Conservation (phyloP, 92 coral and sea anemone species). For the Parazoanthus swiftii region DNA sequence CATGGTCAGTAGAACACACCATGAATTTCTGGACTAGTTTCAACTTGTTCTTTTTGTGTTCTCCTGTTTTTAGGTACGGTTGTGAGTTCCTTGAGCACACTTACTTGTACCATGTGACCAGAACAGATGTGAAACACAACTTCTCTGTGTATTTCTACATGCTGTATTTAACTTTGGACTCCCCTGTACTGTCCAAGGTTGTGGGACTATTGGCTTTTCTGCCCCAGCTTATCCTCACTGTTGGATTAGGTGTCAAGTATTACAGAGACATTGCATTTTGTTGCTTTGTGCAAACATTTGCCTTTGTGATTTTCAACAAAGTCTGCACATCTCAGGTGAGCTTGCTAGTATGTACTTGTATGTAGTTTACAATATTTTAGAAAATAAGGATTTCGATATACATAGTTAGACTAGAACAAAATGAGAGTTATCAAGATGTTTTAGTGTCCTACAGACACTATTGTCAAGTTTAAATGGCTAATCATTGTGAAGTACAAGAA, state of each 20-base stretch:
- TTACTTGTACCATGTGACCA: slow-evolving; percentile 93
- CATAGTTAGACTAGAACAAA: too few species aligned
- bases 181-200: slow-evolving; percentile 61
- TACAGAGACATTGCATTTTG: slow-evolving; percentile 85
- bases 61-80: slow-evolving; percentile 73
- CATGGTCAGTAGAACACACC: neutral
- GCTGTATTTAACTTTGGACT: slow-evolving; percentile 86
- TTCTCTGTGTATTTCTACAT: slow-evolving; percentile 97
- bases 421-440: too few species aligned
- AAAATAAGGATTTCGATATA: too few species aligned
- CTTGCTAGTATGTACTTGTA: neutral
- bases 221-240: slow-evolving; percentile 81
- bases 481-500: too few species aligned
- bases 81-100: slow-evolving; percentile 96
- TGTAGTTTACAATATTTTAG: too few species aligned
- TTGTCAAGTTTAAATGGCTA: too few species aligned
- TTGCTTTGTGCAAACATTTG: slow-evolving; percentile 96
- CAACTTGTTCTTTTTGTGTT: neutral
- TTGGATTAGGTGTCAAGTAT: slow-evolving; percentile 73
- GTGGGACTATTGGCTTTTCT: slow-evolving; percentile 84
- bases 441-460: too few species aligned
- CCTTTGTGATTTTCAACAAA: slow-evolving; percentile 96
- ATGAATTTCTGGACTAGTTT: neutral
- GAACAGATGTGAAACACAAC: slow-evolving; percentile 93
- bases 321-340: slow-evolving; percentile 99